phyloP scores from a whole-genome alignment of 2,888 invertebrate genomes.

The Dicycla oo region DNA sequence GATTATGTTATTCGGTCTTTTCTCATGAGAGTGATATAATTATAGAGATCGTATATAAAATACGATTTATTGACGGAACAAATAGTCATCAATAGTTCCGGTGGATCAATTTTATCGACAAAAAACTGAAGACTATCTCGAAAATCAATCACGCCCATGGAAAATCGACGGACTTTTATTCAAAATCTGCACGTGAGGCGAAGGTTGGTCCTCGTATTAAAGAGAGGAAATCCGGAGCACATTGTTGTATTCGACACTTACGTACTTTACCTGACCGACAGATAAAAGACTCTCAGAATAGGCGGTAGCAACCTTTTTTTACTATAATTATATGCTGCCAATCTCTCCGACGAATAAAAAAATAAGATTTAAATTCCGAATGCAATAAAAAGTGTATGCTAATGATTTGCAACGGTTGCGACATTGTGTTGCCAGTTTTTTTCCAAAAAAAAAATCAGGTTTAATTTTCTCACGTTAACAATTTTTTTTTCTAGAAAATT shows the following conservation, averaged over 20 bases:
- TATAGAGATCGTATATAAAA: conserved; percentile 50
- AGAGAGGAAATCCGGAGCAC: conserved; percentile 89
- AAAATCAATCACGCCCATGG: conserved; percentile 90
- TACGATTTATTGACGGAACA: conserved; percentile 58
- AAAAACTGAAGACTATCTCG: conserved; percentile 82
- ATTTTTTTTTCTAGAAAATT: conserved; percentile 80
- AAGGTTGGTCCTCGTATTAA: conserved; percentile 87
- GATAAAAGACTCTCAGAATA: conserved; percentile 81
- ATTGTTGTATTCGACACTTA: conserved; percentile 87
- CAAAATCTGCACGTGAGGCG: conserved; percentile 88
- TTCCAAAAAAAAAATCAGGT: conserved; percentile 73
- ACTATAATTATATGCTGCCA: conserved; percentile 85
- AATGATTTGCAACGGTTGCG: conserved; percentile 85
- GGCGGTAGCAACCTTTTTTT: conserved; percentile 79
- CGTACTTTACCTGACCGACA: conserved; percentile 88
- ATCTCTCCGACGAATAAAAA: conserved; percentile 67
- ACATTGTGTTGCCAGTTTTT: conserved; percentile 76
- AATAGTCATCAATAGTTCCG: conserved; percentile 75
- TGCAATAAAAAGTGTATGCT: conserved; percentile 79
- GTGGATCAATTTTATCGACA: conserved; percentile 75
- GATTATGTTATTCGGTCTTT: no score
- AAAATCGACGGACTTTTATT: conserved; percentile 84
- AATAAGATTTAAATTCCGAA: conserved; percentile 72
- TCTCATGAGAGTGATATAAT: conserved; percentile 20
- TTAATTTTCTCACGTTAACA: conserved; percentile 90